These are phyloP conservation scores for Ophiothrix spiculata DNA, from an alignment of 35 echinoderm and acorn worm species.

Conservation along the genomic window DNA sequence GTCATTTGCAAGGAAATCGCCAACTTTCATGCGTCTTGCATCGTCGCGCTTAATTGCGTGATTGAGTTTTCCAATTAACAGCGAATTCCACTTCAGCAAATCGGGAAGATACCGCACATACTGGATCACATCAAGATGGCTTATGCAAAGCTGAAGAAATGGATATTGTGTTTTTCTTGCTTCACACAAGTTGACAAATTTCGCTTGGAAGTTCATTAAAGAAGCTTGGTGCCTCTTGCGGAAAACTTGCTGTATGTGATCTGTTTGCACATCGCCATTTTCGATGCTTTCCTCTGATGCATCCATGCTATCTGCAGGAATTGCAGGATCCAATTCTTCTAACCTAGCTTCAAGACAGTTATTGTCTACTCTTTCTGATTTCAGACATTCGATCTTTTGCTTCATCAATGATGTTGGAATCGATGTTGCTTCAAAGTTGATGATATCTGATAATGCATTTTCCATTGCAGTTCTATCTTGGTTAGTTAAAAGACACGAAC, in stretches of 20 bases:
- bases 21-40: background rate
- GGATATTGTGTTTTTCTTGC: background rate
- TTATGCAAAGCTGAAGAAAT: conserved; percentile 22
- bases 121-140: background rate
- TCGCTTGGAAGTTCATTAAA: background rate
- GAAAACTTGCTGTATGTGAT: background rate
- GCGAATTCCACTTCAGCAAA: conserved; percentile 30
- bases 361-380: background rate
- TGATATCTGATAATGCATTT: background rate
- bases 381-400: background rate
- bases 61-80: conserved; percentile 7
- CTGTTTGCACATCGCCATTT: background rate
- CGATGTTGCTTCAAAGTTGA: background rate
- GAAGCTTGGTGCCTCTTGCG: conserved; percentile 14
- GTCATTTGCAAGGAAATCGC: conserved; percentile 20
- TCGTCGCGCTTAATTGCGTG: background rate
- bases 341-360: conserved; percentile 10
- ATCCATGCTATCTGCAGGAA: background rate
- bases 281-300: background rate
- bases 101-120: conserved; percentile 21
- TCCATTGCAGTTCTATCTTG: background rate
- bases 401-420: conserved; percentile 14
- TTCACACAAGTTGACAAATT: background rate
- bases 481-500: background rate
- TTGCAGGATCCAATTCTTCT: background rate